A percentile compares a stretch with the other conserved stretches of the same genome.
These are phyloP conservation scores for Ptychochromis oligacanthus DNA, from an alignment of 2,113 vertebrate species.

Conservation along the genomic window DNA sequence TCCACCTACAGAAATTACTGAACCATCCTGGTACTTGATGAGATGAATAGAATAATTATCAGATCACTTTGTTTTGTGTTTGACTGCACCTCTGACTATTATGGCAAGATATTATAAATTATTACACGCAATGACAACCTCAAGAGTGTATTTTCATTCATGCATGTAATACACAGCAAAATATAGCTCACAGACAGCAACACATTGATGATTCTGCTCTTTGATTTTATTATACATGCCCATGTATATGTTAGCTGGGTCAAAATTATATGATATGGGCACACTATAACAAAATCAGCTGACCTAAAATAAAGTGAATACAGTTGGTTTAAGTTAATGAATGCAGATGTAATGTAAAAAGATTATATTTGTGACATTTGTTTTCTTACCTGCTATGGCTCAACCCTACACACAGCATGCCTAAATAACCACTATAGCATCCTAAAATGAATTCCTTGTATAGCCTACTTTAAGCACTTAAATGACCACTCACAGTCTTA, in stretches of 20 bases:
- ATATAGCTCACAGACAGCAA: slow-evolving; percentile 46
- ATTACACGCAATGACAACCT: background rate
- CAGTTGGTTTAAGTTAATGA: background rate
- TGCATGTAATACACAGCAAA: slow-evolving; percentile 54
- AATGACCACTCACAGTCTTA: background rate
- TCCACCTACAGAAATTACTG: background rate
- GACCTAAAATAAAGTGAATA: background rate
- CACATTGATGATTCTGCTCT: background rate
- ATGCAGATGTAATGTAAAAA: slow-evolving; percentile 10
- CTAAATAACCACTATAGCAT: background rate
- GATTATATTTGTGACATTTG: background rate
- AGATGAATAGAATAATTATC: background rate
- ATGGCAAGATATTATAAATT: background rate
- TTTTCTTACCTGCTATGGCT: background rate
- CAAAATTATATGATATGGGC: background rate
- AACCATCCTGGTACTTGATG: background rate
- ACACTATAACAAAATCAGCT: slow-evolving; percentile 27
- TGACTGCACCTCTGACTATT: background rate
- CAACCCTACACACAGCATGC: background rate
- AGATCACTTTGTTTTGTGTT: background rate
- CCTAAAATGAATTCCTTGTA: background rate
- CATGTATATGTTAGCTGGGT: background rate
- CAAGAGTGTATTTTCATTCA: slow-evolving; percentile 14
- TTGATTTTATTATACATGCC: slow-evolving; percentile 3
- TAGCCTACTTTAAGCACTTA: background rate